These are phyloP conservation scores for Araneus ventricosus DNA, from an alignment of 1,140 invertebrate species.

Conservation along the genomic window DNA sequence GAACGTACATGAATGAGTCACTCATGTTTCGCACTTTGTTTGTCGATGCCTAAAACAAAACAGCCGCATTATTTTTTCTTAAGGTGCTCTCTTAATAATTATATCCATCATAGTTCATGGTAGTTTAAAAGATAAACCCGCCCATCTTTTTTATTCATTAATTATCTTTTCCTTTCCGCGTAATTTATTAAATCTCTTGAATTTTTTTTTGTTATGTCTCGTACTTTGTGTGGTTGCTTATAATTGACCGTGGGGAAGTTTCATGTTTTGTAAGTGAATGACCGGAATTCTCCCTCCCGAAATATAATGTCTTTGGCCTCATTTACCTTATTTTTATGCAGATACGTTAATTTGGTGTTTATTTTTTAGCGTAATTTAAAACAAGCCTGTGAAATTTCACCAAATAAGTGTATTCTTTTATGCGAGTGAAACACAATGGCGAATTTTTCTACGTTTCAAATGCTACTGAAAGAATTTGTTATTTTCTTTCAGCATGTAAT, in stretches of 20 bases:
- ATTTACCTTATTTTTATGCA: constrained; percentile 22
- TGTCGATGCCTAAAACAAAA: no score
- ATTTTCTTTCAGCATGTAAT: not conserved
- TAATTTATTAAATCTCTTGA: not conserved
- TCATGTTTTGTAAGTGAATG: constrained; percentile 7
- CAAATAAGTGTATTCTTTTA: not conserved
- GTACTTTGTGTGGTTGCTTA: not conserved
- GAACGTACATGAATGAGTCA: no score
- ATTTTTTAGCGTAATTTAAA: not conserved
- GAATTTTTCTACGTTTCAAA: not conserved
- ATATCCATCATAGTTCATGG: not conserved
- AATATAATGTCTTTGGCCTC: constrained; percentile 32
- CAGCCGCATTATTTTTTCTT: no score
- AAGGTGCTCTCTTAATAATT: not conserved
- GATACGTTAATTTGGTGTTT: not conserved
- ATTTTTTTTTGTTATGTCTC: no score
- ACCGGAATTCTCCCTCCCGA: not conserved
- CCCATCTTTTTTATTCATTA: constrained; percentile 4
- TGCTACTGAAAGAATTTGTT: not conserved
- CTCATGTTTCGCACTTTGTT: no score
- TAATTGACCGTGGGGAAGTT: not conserved
- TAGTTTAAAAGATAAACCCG: not conserved
- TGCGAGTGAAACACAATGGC: not conserved
- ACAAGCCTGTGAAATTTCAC: not conserved
- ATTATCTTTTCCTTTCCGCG: not conserved